Conservation (phyloP, 2,888 invertebrate genomes). For the Junonia oenone region DNA sequence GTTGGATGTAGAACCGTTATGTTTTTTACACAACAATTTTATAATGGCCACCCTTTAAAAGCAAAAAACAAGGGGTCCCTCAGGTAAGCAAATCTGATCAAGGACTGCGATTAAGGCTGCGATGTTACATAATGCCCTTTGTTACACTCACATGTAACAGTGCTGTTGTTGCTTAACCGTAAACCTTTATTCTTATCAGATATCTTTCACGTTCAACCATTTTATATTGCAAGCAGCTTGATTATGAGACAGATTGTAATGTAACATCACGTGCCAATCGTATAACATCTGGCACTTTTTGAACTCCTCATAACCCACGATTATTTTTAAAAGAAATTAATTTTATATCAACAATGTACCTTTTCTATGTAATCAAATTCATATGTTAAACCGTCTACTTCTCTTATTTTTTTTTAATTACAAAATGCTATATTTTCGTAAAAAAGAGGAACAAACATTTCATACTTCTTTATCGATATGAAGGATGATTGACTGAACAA, state of each 20-base stretch:
- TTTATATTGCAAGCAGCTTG: slow-evolving; percentile 23
- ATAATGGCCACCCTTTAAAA: slow-evolving; percentile 68
- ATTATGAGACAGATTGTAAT: slow-evolving; percentile 19
- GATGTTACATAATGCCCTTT: slow-evolving; percentile 51
- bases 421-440: too few species aligned
- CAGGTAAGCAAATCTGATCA: slow-evolving; percentile 62
- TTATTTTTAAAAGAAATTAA: not conserved
- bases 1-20: slow-evolving; percentile 65
- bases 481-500: too few species aligned
- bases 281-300: slow-evolving; percentile 15
- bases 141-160: slow-evolving; percentile 50
- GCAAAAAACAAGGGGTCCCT: slow-evolving; percentile 51
- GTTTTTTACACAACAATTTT: slow-evolving; percentile 56
- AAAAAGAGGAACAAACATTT: too few species aligned
- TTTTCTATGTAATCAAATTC: too few species aligned
- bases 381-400: too few species aligned
- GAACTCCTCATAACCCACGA: not conserved
- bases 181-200: slow-evolving; percentile 38
- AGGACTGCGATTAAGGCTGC: slow-evolving; percentile 55
- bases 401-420: too few species aligned
- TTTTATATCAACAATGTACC: too few species aligned
- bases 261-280: slow-evolving; percentile 9
- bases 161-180: slow-evolving; percentile 56
- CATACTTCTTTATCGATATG: too few species aligned
- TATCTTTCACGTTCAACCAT: slow-evolving; percentile 21